These are phyloP conservation scores for Tachina lurida DNA, from an alignment of 2,888 invertebrate species.

Conservation along the genomic window DNA sequence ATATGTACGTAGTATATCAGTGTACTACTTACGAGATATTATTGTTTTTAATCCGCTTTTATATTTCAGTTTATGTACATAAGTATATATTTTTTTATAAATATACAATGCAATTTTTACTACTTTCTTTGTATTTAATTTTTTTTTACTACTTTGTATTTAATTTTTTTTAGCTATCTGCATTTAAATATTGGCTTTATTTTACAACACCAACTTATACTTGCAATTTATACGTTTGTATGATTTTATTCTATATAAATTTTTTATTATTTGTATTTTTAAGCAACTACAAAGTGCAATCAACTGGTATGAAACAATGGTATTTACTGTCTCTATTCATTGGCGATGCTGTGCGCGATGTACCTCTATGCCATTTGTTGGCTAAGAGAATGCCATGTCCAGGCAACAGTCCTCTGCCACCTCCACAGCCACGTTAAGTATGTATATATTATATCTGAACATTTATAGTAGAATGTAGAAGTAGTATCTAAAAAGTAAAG, in stretches of 20 bases:
- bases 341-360: conserved; percentile 92
- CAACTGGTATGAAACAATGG: conserved; percentile 90
- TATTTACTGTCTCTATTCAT: conserved; percentile 93
- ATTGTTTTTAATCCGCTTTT: conserved; percentile 80
- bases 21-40: conserved; percentile 79
- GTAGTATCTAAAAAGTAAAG: conserved; percentile 42
- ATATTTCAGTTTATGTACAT: conserved; percentile 53
- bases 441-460: conserved; percentile 11
- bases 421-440: conserved; percentile 78
- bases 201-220: conserved; percentile 54
- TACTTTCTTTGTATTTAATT: conserved; percentile 47
- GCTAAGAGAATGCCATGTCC: conserved; percentile 87
- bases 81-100: conserved; percentile 15
- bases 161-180: conserved; percentile 42
- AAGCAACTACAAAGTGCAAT: conserved; percentile 91
- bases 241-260: conserved; percentile 64
- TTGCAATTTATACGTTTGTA: conserved; percentile 49
- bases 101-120: conserved; percentile 66
- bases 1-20: conserved; percentile 9
- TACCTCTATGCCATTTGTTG: conserved; percentile 90
- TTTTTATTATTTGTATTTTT: conserved; percentile 53
- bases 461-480: conserved; percentile 25
- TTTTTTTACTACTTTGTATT: conserved; percentile 46
- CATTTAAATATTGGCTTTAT: conserved; percentile 71
- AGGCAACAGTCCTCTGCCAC: conserved; percentile 80